Evolutionary conservation across 2,888 invertebrate species (phyloP).

Genomic region (Yponomeuta malinellus): DNA sequence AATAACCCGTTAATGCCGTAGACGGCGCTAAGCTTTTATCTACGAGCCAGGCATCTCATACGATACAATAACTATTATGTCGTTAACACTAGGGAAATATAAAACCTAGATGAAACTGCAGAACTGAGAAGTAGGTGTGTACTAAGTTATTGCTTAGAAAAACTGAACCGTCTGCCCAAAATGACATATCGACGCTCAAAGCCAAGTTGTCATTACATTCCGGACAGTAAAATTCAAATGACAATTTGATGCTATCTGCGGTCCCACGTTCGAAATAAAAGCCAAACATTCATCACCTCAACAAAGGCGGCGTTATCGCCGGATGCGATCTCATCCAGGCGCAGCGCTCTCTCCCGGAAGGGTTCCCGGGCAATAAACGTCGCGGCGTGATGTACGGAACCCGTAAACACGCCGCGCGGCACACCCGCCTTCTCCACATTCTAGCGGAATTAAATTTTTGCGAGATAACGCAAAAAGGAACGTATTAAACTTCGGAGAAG

Average conservation of each 20-base stretch:
- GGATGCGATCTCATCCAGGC: constrained; percentile 21
- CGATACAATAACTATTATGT: too few species aligned
- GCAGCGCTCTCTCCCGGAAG: constrained; percentile 21
- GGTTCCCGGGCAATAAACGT: constrained; percentile 24
- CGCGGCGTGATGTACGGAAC: constrained; percentile 24
- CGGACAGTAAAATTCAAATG: constrained; percentile 11
- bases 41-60: background rate
- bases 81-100: too few species aligned
- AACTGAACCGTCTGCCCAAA: background rate
- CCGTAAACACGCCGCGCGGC: constrained; percentile 23
- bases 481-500: background rate
- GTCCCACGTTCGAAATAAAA: constrained; percentile 4
- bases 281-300: constrained; percentile 21
- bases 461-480: constrained; percentile 2
- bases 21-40: background rate
- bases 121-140: too few species aligned
- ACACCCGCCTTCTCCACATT: background rate
- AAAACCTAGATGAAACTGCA: too few species aligned
- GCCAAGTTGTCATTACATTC: background rate
- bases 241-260: background rate
- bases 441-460: constrained; percentile 14
- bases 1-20: background rate
- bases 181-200: background rate
- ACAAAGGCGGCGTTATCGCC: constrained; percentile 25
- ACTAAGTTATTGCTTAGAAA: too few species aligned